Conservation (phyloP, 2,113 vertebrate species). For the Hippoglossus stenolepis region DNA sequence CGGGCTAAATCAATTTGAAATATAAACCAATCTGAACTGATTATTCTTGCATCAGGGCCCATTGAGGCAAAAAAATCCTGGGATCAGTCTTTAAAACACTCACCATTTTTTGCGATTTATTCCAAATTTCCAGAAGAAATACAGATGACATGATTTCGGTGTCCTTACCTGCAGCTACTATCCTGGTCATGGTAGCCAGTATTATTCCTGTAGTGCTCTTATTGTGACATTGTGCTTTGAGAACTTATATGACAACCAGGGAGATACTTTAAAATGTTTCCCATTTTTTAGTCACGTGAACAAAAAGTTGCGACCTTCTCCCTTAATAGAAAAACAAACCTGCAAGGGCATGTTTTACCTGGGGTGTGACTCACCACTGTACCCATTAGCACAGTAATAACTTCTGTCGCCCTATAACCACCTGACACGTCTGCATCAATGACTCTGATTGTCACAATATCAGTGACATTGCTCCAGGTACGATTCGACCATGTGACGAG, state of each 20-base stretch:
- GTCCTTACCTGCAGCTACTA: neutral
- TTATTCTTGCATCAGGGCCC: slow-evolving; percentile 26
- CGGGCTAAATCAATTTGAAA: neutral
- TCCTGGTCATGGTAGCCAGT: neutral
- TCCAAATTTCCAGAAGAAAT: neutral
- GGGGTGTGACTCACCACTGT: slow-evolving; percentile 15
- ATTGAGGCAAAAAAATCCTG: neutral
- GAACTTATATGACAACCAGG: too few relatives aligned
- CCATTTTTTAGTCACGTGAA: neutral
- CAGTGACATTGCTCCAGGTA: slow-evolving; percentile 6
- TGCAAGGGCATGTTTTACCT: neutral
- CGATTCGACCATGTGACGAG: slow-evolving; percentile 27
- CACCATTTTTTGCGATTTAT: neutral
- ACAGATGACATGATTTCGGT: neutral
- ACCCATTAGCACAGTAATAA: slow-evolving; percentile 19
- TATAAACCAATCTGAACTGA: neutral
- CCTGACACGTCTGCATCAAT: slow-evolving; percentile 16
- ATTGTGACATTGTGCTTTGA: slow-evolving; percentile 19
- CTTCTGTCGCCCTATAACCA: slow-evolving; percentile 6
- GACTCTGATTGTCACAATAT: slow-evolving; percentile 17
- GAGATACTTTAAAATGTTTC: neutral
- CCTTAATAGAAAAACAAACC: slow-evolving; percentile 1
- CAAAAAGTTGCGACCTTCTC: neutral
- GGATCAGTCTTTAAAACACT: neutral
- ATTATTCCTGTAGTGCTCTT: slow-evolving; percentile 40